Evolutionary conservation across 2,113 vertebrate genomes (phyloP), one percentile per base, ranked within the genome.

Genomic region (Dunckerocampus dactyliophorus): DNA sequence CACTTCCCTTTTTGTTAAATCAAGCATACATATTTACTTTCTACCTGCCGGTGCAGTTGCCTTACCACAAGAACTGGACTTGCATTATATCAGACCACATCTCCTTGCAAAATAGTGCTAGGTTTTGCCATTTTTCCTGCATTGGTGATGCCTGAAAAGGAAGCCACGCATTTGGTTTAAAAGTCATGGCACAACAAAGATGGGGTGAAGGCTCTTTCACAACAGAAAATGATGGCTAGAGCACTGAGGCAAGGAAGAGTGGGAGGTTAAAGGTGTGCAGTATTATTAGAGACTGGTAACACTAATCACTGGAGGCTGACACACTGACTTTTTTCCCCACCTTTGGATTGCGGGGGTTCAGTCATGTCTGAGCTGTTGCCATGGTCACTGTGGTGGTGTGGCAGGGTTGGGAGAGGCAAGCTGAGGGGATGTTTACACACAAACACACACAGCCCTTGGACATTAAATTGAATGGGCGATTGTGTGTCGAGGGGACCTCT

Each of bases 301-400:
- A 72, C 45, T 62, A 71, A 82, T 74, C 48, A 61, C 63, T 58
- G 48, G 47, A 76, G 59, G 58, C 28, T 64, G 62, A 52, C 61
- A 55, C 56, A 56, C 72, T 63, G 71, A 45, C 59, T 69, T 68
- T 68, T 28, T 63, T 72, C 45, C 50, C 59, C 28, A n/a, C 9
- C 60, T 8, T 52, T 19, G 39, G 61, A 65, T 66, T 9, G 7
- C 28, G 22, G 60, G 55, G 52, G 70, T 74, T 62, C 59, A 64
- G 49, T 55, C 56, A 61, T 70, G 49, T 74, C 69, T 69, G 47
- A 57, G 48, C 67, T 7, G 67, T 85, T 79, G 53, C 75, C 72
- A 80, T 85, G 79, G 82, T 49, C 59, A 82, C 81, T 65, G 71
- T 52, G 47, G 43, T 24, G 47, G 43, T 56, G 39, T 42, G 49